phyloP scores from a whole-genome alignment of 2,797 vertebrate genomes.

The Lepus oiostolus region DNA sequence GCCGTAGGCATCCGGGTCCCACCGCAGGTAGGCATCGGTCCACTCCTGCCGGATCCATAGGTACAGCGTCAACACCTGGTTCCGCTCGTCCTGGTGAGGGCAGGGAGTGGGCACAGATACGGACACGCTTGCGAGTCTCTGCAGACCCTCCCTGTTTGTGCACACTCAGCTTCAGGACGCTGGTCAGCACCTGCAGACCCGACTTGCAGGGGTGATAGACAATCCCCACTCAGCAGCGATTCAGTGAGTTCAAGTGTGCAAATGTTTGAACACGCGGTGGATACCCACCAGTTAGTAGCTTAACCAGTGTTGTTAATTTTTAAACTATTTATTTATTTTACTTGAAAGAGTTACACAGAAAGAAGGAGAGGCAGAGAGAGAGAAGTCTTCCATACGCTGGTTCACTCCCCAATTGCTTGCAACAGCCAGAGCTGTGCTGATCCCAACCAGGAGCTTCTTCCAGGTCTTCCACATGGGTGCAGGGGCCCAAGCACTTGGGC shows the following conservation, averaged over 20 bases:
- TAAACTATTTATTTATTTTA: too few relatives aligned
- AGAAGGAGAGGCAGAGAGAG: too few relatives aligned
- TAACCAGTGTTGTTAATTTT: not conserved
- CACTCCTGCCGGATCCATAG: constrained; percentile 96
- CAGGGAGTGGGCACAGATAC: not conserved
- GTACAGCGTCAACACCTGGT: constrained; percentile 95
- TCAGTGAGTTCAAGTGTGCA: constrained; percentile 9
- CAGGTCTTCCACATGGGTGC: too few relatives aligned
- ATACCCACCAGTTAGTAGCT: not conserved
- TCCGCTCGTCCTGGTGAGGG: constrained; percentile 93
- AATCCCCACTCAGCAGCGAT: constrained; percentile 7
- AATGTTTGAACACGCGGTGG: not conserved
- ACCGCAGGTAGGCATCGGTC: constrained; percentile 93
- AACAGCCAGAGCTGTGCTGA: too few relatives aligned
- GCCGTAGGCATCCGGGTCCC: constrained; percentile 93
- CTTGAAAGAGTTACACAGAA: too few relatives aligned
- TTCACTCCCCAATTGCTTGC: too few relatives aligned
- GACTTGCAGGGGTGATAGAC: not conserved
- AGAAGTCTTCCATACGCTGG: too few relatives aligned
- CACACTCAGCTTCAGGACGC: not conserved
- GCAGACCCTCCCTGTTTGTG: not conserved
- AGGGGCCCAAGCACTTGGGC: too few relatives aligned
- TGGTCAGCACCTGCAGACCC: not conserved
- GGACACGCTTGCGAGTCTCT: not conserved
- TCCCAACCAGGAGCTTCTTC: too few relatives aligned